phyloP scores from a whole-genome alignment of 2,797 vertebrate genomes.

The Sebastes cheni region DNA sequence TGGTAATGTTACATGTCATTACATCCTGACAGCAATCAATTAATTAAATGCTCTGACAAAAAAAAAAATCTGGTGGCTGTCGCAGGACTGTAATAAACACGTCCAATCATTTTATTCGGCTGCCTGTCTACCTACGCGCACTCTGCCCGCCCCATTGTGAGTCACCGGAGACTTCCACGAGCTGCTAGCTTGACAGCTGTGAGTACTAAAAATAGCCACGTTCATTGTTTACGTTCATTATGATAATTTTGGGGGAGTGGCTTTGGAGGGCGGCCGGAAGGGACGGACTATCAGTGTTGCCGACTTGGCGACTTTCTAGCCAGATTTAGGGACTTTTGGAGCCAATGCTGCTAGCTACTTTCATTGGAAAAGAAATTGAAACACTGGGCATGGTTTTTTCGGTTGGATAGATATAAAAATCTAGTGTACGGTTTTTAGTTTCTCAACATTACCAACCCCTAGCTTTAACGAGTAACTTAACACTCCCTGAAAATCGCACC shows the following conservation, averaged over 20 bases:
- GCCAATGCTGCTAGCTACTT: background rate
- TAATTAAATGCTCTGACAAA: background rate
- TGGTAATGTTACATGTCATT: background rate
- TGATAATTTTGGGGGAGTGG: background rate
- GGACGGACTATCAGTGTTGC: background rate
- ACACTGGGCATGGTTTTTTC: background rate
- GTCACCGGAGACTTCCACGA: background rate
- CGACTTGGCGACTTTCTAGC: background rate
- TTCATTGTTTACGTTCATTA: background rate
- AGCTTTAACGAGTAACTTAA: conserved; percentile 5
- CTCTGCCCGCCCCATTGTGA: rapidly evolving
- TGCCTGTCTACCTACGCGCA: too few relatives aligned
- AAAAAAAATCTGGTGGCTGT: background rate
- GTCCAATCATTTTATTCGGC: background rate
- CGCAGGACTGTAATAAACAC: background rate
- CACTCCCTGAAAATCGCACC: background rate
- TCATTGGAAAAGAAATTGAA: background rate
- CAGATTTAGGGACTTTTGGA: background rate
- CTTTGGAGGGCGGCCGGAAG: background rate
- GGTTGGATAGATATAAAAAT: background rate
- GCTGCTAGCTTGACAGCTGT: background rate
- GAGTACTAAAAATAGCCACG: background rate
- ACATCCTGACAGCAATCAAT: background rate
- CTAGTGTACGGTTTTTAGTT: background rate
- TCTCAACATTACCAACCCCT: background rate